Base-by-base conservation (phyloP, 2,113 vertebrate species). In the Colius striatus region DNA sequence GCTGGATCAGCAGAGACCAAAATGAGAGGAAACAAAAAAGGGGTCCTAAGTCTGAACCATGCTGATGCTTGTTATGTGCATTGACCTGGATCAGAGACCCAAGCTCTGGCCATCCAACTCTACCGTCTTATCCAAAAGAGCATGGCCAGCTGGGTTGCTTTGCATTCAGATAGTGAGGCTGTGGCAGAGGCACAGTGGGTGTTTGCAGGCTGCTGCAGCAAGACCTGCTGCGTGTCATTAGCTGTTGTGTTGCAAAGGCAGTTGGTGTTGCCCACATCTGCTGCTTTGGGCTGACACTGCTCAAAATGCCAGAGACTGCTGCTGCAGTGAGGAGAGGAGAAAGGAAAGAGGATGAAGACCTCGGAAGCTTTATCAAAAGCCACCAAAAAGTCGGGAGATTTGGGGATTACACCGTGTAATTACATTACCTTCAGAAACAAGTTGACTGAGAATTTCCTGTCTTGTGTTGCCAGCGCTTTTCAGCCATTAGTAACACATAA, bases 401-500 rank as follows among this genome's bases (percentile, higher is more conserved):
- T 90, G 87, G 57, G 94, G 95, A 94, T 97, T 96, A 78, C 2
- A 3, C 73, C 1, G 2, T 90, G 86, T 96, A 97, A 97, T 97
- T 94, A 89, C 89, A 88, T 94, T 94, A 93, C 94, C 89, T 95
- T 30, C 43, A 88, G 87, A 81, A 85, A 85, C 77, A 93, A 84
- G 61, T 93, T 88, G 65, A 47, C 72, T 78, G 95, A 89, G 71
- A 66, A 74, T 92, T 97, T 77, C 92, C 94, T 96, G 86, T 89
- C 84, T 96, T 91, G 76, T 96, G 91, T 68, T 97, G 96, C 96
- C 96, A 97, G 91, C 18, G 11, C 94, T 96, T 97, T 95, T 90
- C 94, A 97, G 91, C 76, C 94, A 95, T 97, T 97, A 94, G 96
- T 92, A 97, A 97, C 96, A 97, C 94, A 86, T 60, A 92, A 82